Evolutionary conservation across 2,888 invertebrate species (phyloP).

Genomic region (Eupsilia transversa): DNA sequence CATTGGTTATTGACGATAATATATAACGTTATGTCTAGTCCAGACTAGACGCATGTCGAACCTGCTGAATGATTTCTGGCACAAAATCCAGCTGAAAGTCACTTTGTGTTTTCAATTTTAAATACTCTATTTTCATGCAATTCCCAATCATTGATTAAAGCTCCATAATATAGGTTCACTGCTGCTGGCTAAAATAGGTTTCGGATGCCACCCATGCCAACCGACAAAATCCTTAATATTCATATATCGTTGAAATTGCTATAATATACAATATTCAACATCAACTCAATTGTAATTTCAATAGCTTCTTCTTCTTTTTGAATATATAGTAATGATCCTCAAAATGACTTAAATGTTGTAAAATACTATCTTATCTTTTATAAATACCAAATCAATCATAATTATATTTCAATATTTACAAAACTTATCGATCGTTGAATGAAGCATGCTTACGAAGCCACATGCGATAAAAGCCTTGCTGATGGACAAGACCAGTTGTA

Average conservation of each 20-base stretch:
- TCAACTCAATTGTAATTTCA: background rate
- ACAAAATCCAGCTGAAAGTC: slow-evolving; percentile 12
- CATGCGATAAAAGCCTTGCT: slow-evolving; percentile 31
- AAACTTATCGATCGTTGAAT: slow-evolving; percentile 21
- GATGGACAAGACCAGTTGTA: background rate
- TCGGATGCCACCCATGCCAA: background rate
- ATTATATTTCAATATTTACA: background rate
- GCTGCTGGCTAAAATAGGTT: background rate
- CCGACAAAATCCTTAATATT: background rate
- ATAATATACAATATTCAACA: slow-evolving; percentile 1
- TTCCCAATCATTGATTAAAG: background rate
- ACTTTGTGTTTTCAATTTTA: slow-evolving; percentile 5
- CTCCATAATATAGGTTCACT: background rate
- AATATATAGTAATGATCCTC: background rate
- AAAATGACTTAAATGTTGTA: background rate
- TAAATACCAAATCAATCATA: background rate
- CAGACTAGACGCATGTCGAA: slow-evolving; percentile 22
- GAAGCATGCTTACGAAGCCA: slow-evolving; percentile 22
- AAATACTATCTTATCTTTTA: background rate
- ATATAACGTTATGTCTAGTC: slow-evolving; percentile 35
- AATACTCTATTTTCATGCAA: background rate
- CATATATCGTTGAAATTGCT: background rate
- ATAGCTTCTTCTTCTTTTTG: too few relatives aligned
- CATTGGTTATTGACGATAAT: slow-evolving; percentile 6
- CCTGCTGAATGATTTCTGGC: slow-evolving; percentile 45